phyloP scores from a whole-genome alignment of 1,140 invertebrate species.

The Euwallacea fornicatus region DNA sequence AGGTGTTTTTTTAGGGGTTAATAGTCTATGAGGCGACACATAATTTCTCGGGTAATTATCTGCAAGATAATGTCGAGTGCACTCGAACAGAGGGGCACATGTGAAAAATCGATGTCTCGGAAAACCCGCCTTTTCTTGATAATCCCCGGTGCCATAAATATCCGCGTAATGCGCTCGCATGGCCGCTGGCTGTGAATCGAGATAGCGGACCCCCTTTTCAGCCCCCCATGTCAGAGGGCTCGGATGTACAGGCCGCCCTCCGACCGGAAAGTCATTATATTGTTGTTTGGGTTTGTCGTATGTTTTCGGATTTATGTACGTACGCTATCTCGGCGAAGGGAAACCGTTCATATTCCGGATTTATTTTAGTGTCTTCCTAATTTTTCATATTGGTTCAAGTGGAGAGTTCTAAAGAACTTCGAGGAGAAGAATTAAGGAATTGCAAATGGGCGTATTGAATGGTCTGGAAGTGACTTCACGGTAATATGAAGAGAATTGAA shows the following conservation, averaged over 20 bases:
- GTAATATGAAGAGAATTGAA: too few relatives aligned
- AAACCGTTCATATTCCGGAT: constrained; percentile 1
- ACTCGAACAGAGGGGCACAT: constrained; percentile 46
- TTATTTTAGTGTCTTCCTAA: too few relatives aligned
- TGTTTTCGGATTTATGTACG: not conserved
- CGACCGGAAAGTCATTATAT: constrained; percentile 33
- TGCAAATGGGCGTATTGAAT: too few relatives aligned
- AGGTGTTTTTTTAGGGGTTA: too few relatives aligned
- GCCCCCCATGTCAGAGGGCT: constrained; percentile 19
- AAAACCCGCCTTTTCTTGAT: constrained; percentile 49
- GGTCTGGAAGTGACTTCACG: too few relatives aligned
- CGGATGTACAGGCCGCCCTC: constrained; percentile 23
- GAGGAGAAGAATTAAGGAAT: too few relatives aligned
- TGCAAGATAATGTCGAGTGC: constrained; percentile 41
- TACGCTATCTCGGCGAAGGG: not conserved
- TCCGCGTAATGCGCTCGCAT: constrained; percentile 53
- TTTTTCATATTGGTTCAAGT: too few relatives aligned
- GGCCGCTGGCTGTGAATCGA: constrained; percentile 52
- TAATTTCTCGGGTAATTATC: constrained; percentile 40
- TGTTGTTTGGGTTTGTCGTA: constrained; percentile 22
- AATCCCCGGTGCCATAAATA: constrained; percentile 50
- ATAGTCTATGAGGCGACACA: constrained; percentile 10
- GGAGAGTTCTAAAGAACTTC: too few relatives aligned
- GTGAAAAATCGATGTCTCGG: constrained; percentile 51
- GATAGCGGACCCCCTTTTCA: constrained; percentile 42